phyloP scores from a whole-genome alignment of 2,797 vertebrate genomes.

The Spinus olivaceus region DNA sequence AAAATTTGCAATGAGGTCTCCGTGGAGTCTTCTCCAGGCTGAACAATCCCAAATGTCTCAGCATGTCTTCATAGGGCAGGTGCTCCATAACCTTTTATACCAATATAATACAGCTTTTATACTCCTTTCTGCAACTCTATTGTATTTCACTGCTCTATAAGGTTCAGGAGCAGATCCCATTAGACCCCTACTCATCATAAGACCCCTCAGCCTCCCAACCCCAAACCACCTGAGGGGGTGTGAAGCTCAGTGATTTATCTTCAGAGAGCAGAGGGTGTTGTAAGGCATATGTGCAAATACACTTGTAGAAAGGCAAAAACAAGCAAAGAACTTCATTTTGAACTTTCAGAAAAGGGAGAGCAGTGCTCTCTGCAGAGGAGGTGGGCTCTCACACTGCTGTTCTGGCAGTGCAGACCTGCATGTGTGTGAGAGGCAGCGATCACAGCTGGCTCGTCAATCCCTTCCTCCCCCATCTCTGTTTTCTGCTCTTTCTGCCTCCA shows the following conservation, averaged over 20 bases:
- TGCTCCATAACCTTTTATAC: background rate
- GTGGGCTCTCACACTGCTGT: background rate
- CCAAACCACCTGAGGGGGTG: no score
- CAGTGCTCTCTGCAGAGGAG: no score
- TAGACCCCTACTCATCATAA: background rate
- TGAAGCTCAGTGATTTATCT: background rate
- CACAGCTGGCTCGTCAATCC: fast-evolving
- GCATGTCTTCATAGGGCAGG: background rate
- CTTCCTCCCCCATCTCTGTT: background rate
- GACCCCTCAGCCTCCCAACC: background rate
- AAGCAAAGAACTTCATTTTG: background rate
- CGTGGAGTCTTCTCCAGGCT: background rate
- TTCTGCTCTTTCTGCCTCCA: background rate
- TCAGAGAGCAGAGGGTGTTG: background rate
- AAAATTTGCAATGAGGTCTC: background rate
- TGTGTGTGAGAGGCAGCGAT: background rate
- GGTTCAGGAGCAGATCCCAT: fast-evolving
- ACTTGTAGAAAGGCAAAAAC: background rate
- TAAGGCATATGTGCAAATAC: background rate
- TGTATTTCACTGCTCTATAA: fast-evolving
- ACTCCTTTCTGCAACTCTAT: background rate
- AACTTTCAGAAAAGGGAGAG: background rate
- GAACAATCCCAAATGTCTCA: background rate
- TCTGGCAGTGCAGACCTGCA: fast-evolving
- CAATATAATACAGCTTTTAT: background rate